Base-by-base conservation (phyloP, 1,140 invertebrate genomes). In the Teleopsis dalmanni region DNA sequence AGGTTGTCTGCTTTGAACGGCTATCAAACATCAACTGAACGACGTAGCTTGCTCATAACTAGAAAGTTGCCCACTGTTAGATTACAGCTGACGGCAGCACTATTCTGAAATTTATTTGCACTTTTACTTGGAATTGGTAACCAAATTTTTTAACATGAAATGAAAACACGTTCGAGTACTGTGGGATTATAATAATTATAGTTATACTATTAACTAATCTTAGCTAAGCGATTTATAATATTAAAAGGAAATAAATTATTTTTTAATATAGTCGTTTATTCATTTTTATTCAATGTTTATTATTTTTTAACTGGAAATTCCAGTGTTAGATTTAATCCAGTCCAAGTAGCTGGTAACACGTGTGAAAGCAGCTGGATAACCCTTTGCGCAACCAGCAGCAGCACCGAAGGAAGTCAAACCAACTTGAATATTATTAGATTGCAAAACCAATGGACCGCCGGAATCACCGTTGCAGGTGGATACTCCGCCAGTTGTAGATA, bases 321-420 rank as follows among this genome's bases (percentile, higher is more conserved):
- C 65, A 36, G 65, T 64, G 26, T 60, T 52, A 0, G 50, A 41
- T 48, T 65, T 47, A 47, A 79, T 76, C 79, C 79, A 81, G 42
- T 64, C 57, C 23, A 76, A 57, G 65, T 72, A 80, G 50, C 57
- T 70, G 36, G 74, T 76, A 16, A 77, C 61, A 52, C 77, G 71
- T 9, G 76, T 75, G 57, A 72, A 78, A 1, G 70, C 76, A 51
- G 72, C 76, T 13, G 78, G 77, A 47, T 65, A 60, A 13, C 66
- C 71, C 3, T 59, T 53, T 50, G 73, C 69, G 56, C 78, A 80
- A 13, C 76, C 76, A 14, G 60, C 48, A 18, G 55, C 46, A 18
- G 69, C 66, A 29, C 74, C 76, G 55, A 78, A 80, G 13, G 77
- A 79, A 21, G 72, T 75, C 22, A 79, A 59, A 55, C 78, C 78